Evolutionary conservation across 2,797 vertebrate genomes (phyloP).

Genomic region (Phataginus tetradactyla): DNA sequence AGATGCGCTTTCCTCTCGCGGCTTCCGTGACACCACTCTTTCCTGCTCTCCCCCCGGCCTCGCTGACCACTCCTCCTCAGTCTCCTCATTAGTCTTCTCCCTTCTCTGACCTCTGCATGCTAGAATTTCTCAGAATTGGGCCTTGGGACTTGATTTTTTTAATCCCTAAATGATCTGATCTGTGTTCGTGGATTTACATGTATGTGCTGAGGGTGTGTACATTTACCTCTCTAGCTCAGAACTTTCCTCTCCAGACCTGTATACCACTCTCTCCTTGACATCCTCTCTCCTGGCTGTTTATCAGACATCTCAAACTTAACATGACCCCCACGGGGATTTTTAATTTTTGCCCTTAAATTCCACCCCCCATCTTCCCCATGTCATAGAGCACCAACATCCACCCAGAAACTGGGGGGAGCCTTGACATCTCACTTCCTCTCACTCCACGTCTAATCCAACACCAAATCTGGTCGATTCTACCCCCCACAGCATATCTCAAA

Average conservation of each 20-base stretch:
- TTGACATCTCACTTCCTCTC: neutral
- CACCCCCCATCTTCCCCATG: neutral
- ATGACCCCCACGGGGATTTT: neutral
- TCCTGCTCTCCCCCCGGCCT: neutral
- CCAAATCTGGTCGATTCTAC: neutral
- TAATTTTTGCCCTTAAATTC: neutral
- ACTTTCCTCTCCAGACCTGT: neutral
- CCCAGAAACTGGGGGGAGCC: neutral
- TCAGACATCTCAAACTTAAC: neutral
- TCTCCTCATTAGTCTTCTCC: neutral
- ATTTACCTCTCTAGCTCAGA: neutral
- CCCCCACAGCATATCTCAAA: rapidly evolving
- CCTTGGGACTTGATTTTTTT: neutral
- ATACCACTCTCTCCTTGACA: neutral
- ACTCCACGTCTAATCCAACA: neutral
- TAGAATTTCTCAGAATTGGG: neutral
- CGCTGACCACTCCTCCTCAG: neutral
- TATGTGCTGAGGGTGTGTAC: neutral
- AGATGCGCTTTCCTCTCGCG: neutral
- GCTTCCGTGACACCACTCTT: neutral
- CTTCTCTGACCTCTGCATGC: neutral
- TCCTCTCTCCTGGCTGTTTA: neutral
- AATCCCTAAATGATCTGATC: neutral
- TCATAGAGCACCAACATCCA: neutral
- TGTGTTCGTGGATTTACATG: neutral